Evolutionary conservation across 2,888 invertebrate species (phyloP).

Genomic region (Apotomis betuletana): DNA sequence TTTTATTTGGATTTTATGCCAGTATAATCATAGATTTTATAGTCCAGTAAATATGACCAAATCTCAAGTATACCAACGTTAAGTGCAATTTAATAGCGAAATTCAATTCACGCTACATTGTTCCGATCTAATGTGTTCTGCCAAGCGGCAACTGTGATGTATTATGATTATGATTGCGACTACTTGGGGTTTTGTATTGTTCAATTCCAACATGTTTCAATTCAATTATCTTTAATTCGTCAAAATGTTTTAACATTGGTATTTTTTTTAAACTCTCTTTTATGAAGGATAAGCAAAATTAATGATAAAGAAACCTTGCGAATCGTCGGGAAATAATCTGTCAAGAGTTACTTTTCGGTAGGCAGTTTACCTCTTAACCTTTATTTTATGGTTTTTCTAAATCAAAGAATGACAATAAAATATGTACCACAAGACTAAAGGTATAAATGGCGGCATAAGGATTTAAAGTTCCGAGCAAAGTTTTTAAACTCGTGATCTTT

Average conservation of each 20-base stretch:
- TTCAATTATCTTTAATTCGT: neutral
- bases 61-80: slow-evolving; percentile 18
- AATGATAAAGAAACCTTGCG: too few relatives aligned
- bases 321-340: too few relatives aligned
- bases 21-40: too few relatives aligned
- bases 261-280: neutral
- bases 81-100: slow-evolving; percentile 17
- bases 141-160: slow-evolving; percentile 15
- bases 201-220: slow-evolving; percentile 4
- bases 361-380: too few relatives aligned
- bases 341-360: too few relatives aligned
- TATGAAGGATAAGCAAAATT: too few relatives aligned
- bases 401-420: too few relatives aligned
- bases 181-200: neutral
- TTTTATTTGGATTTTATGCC: too few relatives aligned
- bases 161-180: slow-evolving; percentile 29
- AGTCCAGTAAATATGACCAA: slow-evolving; percentile 27
- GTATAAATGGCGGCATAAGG: too few relatives aligned
- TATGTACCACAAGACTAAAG: too few relatives aligned
- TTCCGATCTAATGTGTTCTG: slow-evolving; percentile 13
- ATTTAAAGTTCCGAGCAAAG: too few relatives aligned
- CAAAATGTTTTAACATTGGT: neutral
- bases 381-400: too few relatives aligned
- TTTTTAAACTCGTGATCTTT: neutral
- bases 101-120: slow-evolving; percentile 14